phyloP scores from a whole-genome alignment of 2,113 vertebrate genomes.

The Aegithalos caudatus region DNA sequence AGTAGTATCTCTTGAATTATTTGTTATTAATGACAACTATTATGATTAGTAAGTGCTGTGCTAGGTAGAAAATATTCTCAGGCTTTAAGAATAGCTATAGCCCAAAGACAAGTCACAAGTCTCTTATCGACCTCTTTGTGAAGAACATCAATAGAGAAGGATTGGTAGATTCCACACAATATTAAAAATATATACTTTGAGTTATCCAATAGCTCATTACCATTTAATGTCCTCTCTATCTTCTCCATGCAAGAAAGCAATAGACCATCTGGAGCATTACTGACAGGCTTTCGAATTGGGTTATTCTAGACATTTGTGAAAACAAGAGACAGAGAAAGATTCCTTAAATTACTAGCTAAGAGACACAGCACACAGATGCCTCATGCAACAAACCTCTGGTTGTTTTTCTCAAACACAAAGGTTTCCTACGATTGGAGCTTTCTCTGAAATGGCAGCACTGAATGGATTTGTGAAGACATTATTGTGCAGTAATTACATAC shows the following conservation, averaged over 20 bases:
- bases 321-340: neutral
- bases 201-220: slow-evolving; percentile 56
- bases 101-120: neutral
- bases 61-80: neutral
- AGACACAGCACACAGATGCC: neutral
- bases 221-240: slow-evolving; percentile 75
- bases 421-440: neutral
- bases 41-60: neutral
- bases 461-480: neutral
- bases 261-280: slow-evolving; percentile 9
- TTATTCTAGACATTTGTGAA: slow-evolving; percentile 40
- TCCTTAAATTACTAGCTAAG: neutral
- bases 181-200: neutral
- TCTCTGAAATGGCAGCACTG: neutral
- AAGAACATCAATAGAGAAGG: neutral
- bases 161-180: neutral
- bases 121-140: neutral
- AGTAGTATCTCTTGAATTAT: neutral
- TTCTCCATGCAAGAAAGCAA: slow-evolving; percentile 74
- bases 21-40: neutral
- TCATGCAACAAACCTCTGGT: neutral
- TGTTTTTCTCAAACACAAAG: neutral
- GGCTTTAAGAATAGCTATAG: neutral
- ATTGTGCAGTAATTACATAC: neutral
- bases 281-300: neutral